Conservation (phyloP, 2,888 invertebrate species). For the Chrysolina americana region DNA sequence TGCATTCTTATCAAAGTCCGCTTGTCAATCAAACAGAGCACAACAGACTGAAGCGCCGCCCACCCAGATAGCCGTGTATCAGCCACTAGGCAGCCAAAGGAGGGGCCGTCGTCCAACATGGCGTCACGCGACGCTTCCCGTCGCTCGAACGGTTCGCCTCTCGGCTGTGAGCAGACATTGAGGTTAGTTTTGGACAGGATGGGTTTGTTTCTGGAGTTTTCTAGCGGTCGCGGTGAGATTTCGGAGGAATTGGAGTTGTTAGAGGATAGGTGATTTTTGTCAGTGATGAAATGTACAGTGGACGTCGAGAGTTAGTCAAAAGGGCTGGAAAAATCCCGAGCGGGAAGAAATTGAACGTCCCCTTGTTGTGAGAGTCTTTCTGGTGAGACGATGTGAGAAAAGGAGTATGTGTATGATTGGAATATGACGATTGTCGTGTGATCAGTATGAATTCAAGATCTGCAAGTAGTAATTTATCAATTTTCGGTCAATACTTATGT, state of each 20-base stretch:
- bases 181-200: constrained; percentile 22
- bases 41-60: constrained; percentile 55
- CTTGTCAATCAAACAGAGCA: constrained; percentile 65
- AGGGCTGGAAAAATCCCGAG: not conserved
- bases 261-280: not conserved
- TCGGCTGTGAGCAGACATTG: constrained; percentile 35
- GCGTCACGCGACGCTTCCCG: constrained; percentile 62
- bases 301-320: not conserved
- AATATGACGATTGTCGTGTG: no score
- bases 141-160: constrained; percentile 49
- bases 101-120: constrained; percentile 66
- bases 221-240: not conserved
- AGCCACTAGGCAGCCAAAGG: constrained; percentile 57
- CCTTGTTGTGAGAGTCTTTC: not conserved
- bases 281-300: not conserved
- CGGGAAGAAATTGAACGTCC: not conserved
- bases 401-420: no score
- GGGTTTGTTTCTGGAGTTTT: not conserved
- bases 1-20: constrained; percentile 60
- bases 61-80: constrained; percentile 57
- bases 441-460: no score
- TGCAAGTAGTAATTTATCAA: no score
- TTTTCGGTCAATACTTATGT: no score
- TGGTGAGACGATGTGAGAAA: no score
- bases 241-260: not conserved